These are phyloP conservation scores for Oreohelix idahoensis DNA, from an alignment of 1,140 invertebrate species.

Conservation along the genomic window DNA sequence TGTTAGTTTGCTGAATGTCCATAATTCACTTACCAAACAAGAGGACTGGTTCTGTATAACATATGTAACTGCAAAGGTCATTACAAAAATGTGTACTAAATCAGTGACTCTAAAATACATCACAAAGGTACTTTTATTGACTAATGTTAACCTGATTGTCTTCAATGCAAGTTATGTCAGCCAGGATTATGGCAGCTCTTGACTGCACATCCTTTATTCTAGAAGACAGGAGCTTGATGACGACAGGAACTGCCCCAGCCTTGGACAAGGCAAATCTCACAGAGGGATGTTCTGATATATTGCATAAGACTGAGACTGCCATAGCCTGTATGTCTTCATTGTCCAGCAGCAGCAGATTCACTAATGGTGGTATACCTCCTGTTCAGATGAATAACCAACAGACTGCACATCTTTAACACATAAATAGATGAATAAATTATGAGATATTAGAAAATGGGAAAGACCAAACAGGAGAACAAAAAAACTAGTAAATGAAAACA, in stretches of 20 bases:
- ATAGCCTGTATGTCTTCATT: conserved; percentile 67
- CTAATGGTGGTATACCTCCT: conserved; percentile 68
- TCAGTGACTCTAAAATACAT: too few relatives aligned
- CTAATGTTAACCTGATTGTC: conserved; percentile 65
- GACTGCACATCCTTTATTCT: conserved; percentile 72
- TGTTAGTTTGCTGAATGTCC: too few relatives aligned
- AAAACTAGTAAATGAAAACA: too few relatives aligned
- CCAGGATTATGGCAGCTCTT: conserved; percentile 70
- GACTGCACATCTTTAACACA: too few relatives aligned
- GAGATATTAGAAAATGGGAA: too few relatives aligned
- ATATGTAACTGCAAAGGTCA: too few relatives aligned
- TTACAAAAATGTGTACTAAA: too few relatives aligned
- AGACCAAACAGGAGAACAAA: too few relatives aligned
- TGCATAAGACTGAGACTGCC: conserved; percentile 70
- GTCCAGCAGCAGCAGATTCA: conserved; percentile 62
- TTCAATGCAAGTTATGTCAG: conserved; percentile 69
- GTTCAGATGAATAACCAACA: conserved; percentile 14
- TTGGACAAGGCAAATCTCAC: conserved; percentile 61
- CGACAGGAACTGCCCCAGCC: conserved; percentile 61
- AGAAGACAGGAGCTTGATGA: conserved; percentile 67
- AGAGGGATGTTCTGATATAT: conserved; percentile 68
- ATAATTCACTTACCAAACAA: too few relatives aligned
- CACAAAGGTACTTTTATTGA: too few relatives aligned
- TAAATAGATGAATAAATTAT: too few relatives aligned
- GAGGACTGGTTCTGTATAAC: too few relatives aligned